phyloP scores from a whole-genome alignment of 2,113 vertebrate species.

The Melanocharis versteri region DNA sequence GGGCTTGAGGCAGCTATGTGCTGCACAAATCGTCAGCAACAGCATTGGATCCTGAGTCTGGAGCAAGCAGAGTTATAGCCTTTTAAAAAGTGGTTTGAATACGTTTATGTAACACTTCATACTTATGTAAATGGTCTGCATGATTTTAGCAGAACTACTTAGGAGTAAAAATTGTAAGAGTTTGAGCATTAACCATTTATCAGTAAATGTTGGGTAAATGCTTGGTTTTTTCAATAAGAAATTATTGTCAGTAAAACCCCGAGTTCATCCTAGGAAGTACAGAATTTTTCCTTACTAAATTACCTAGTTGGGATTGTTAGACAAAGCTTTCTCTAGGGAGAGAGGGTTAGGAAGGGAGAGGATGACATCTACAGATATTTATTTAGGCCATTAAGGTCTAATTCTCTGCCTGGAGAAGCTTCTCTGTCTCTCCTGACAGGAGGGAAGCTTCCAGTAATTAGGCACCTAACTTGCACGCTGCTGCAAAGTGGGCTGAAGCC shows the following conservation, averaged over 20 bases:
- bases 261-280: neutral
- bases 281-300: neutral
- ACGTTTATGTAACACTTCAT: neutral
- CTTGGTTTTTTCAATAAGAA: neutral
- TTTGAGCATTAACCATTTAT: neutral
- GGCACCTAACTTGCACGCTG: constrained; percentile 1
- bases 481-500: neutral
- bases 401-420: constrained; percentile 17
- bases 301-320: neutral
- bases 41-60: neutral
- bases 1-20: neutral
- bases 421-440: constrained; percentile 10
- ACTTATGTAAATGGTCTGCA: neutral
- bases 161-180: neutral
- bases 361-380: constrained; percentile 27
- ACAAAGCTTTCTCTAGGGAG: neutral
- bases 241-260: neutral
- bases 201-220: neutral
- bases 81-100: neutral
- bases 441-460: constrained; percentile 48
- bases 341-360: neutral
- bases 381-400: constrained; percentile 47
- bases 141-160: neutral
- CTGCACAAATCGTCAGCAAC: neutral
- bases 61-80: neutral